Evolutionary conservation across 2,797 vertebrate species (phyloP).

Genomic region (Pseudochirops cupreus): DNA sequence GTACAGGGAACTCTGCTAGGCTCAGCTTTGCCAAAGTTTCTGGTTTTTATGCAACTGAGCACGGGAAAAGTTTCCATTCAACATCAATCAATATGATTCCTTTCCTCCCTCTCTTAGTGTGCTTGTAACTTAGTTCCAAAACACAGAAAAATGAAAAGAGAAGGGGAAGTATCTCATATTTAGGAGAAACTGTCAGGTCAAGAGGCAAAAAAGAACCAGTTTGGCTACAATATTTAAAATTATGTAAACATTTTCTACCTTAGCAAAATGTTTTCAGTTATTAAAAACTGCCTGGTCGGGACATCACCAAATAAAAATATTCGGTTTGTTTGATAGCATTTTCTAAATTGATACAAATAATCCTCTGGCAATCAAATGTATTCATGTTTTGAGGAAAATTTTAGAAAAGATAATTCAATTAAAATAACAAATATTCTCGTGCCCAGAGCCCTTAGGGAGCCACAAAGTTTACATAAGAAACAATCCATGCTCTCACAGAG

Average conservation of each 20-base stretch:
- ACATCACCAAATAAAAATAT: neutral
- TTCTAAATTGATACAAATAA: constrained; percentile 23
- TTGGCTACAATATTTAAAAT: neutral
- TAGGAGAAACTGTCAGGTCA: neutral
- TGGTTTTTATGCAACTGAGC: too few relatives aligned
- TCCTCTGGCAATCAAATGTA: constrained; percentile 1
- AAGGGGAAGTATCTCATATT: neutral
- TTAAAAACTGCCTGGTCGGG: neutral
- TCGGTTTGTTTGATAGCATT: neutral
- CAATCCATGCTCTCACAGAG: too few relatives aligned
- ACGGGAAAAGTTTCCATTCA: too few relatives aligned
- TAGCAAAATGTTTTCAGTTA: neutral
- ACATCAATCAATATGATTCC: neutral
- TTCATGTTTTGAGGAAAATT: constrained; percentile 8
- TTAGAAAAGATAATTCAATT: too few relatives aligned
- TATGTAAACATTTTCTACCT: too few relatives aligned
- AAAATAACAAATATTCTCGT: too few relatives aligned
- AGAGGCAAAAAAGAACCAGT: too few relatives aligned
- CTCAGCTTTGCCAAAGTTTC: too few relatives aligned
- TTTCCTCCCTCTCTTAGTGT: neutral
- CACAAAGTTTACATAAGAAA: too few relatives aligned
- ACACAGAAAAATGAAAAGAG: neutral
- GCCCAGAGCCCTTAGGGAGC: too few relatives aligned
- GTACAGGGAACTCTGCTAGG: too few relatives aligned
- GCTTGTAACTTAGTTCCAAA: constrained; percentile 4